Conservation (phyloP, 2,797 vertebrate species). For the Etheostoma perlongum region DNA sequence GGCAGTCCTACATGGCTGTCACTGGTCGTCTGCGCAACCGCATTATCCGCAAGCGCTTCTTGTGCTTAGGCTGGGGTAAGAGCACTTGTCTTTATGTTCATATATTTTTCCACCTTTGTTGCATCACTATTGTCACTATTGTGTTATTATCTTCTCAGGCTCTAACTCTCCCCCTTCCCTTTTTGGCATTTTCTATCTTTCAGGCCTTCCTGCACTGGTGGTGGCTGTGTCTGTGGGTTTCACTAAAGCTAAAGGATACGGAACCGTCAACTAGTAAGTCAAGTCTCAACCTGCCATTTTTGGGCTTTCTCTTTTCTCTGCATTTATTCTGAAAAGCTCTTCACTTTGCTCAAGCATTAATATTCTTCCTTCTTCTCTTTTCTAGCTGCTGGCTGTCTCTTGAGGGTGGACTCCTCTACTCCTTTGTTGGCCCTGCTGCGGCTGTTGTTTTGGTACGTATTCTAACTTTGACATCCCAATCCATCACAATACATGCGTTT, state of each 20-base stretch:
- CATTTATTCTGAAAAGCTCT: conserved; percentile 2
- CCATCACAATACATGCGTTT: background rate
- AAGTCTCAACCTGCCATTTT: background rate
- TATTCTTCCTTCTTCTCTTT: conserved; percentile 21
- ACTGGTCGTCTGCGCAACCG: conserved; percentile 97
- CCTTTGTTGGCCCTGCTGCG: conserved; percentile 97
- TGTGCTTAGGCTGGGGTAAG: conserved; percentile 99
- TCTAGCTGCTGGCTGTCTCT: conserved; percentile 98
- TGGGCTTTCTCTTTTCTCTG: conserved; percentile 19
- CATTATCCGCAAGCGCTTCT: conserved; percentile 98
- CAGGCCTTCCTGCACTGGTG: conserved; percentile 95
- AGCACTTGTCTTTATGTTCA: background rate
- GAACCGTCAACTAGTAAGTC: conserved; percentile 97
- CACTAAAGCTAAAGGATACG: conserved; percentile 97
- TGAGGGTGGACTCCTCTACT: conserved; percentile 97
- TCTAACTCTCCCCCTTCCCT: conserved; percentile 12
- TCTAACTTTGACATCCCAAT: conserved; percentile 26
- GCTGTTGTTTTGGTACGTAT: conserved; percentile 95
- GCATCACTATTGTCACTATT: background rate
- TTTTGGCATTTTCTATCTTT: conserved; percentile 30
- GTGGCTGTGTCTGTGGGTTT: conserved; percentile 97
- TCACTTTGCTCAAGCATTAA: conserved; percentile 40
- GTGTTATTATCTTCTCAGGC: background rate
- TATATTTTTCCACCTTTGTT: conserved; percentile 6
- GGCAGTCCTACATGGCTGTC: conserved; percentile 99